These are phyloP conservation scores for Hemicrepidius hirtus DNA, from an alignment of 2,888 invertebrate species.

Conservation along the genomic window DNA sequence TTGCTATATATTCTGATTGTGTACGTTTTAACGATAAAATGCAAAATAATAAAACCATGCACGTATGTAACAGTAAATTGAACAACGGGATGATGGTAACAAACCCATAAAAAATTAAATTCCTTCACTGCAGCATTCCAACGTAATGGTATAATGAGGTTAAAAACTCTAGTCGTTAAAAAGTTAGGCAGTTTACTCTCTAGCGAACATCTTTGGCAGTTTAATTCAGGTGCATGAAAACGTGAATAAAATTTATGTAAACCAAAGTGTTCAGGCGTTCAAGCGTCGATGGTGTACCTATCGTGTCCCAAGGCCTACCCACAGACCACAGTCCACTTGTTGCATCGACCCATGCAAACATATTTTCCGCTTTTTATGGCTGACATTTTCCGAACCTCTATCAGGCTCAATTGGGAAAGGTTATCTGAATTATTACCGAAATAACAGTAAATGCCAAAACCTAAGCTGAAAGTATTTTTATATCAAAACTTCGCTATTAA, in stretches of 20 bases:
- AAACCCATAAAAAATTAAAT: conserved; percentile 7
- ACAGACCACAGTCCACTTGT: conserved; percentile 27
- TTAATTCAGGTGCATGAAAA: conserved; percentile 19
- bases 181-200: background rate
- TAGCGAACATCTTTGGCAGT: conserved; percentile 17
- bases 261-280: conserved; percentile 14
- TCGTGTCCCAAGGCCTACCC: conserved; percentile 11
- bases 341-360: conserved; percentile 8
- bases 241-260: conserved; percentile 23
- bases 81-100: background rate
- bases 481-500: no score
- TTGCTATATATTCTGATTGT: no score
- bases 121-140: background rate
- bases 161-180: conserved; percentile 12
- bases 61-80: background rate
- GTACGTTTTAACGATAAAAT: no score
- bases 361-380: conserved; percentile 18
- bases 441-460: background rate
- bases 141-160: background rate
- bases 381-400: conserved; percentile 16
- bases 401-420: conserved; percentile 4
- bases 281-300: background rate
- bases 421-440: background rate
- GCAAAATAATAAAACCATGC: no score
- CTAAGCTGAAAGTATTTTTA: no score